Percentiles rank a stretch among this genome's conserved stretches.
phyloP scores from a whole-genome alignment of 2,797 vertebrate genomes.

The Spheniscus humboldti region DNA sequence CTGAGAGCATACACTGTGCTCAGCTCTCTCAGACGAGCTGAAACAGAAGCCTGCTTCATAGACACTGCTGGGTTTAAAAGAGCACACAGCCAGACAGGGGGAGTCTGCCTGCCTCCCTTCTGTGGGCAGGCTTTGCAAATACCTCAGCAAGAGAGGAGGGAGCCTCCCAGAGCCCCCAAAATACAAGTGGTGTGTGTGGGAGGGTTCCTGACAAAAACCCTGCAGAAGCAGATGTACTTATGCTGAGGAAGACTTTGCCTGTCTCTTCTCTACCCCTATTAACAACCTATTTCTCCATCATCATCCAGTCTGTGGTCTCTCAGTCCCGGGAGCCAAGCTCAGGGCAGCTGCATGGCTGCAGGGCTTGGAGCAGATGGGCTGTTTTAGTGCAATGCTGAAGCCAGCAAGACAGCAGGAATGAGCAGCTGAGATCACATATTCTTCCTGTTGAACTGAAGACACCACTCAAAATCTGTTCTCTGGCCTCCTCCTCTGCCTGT shows the following conservation, averaged over 20 bases:
- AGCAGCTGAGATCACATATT: conserved; percentile 38
- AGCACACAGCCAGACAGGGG: neutral
- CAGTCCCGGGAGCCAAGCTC: neutral
- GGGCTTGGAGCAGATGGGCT: conserved; percentile 40
- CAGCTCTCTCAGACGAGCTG: neutral
- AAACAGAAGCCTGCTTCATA: conserved; percentile 15
- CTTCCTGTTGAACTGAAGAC: conserved; percentile 20
- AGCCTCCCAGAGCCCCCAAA: neutral
- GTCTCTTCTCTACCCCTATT: neutral
- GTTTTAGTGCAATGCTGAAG: neutral
- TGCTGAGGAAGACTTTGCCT: neutral
- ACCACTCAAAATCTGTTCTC: neutral
- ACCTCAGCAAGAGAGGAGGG: neutral
- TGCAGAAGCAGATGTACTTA: neutral
- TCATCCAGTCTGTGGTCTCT: neutral
- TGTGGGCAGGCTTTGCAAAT: neutral
- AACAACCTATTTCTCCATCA: neutral
- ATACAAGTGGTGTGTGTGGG: neutral
- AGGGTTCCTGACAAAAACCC: neutral
- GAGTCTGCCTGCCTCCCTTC: neutral
- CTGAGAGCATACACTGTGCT: neutral
- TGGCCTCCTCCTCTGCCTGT: neutral
- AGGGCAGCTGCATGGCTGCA: neutral
- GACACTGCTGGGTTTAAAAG: neutral
- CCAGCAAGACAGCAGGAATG: neutral